Evolutionary conservation across 2,113 vertebrate genomes (phyloP).

Genomic region (Poicephalus gulielmi): DNA sequence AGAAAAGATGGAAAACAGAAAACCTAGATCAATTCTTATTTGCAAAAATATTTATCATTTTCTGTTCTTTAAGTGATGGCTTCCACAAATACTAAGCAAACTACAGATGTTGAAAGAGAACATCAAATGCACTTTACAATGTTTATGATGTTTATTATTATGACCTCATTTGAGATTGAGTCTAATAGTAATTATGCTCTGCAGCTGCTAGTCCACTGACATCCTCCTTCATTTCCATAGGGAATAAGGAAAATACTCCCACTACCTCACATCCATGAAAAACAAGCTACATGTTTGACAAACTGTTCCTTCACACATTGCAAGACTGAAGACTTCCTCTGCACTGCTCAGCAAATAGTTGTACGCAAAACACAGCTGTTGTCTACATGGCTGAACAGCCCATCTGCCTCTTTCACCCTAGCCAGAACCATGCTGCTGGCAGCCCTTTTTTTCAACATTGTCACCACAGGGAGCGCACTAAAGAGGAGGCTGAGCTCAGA

Average conservation of each 20-base stretch:
- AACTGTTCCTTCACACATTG: not conserved
- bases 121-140: not conserved
- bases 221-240: not conserved
- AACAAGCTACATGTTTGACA: not conserved
- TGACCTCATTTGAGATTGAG: conserved; percentile 27
- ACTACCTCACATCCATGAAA: not conserved
- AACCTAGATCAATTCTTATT: not conserved
- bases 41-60: not conserved
- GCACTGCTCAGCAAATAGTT: not conserved
- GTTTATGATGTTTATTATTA: conserved; percentile 23
- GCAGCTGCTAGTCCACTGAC: not conserved
- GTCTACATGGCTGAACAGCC: not conserved
- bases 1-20: not conserved
- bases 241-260: not conserved
- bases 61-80: not conserved
- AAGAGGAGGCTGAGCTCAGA: not conserved
- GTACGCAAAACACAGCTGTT: not conserved
- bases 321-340: not conserved
- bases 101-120: not conserved
- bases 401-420: not conserved
- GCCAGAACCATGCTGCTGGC: rapidly evolving
- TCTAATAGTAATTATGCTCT: not conserved
- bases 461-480: not conserved
- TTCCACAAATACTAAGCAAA: not conserved
- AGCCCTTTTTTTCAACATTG: not conserved